Evolutionary conservation across 2,888 invertebrate genomes (phyloP).

Genomic region (Apantesis nais): DNA sequence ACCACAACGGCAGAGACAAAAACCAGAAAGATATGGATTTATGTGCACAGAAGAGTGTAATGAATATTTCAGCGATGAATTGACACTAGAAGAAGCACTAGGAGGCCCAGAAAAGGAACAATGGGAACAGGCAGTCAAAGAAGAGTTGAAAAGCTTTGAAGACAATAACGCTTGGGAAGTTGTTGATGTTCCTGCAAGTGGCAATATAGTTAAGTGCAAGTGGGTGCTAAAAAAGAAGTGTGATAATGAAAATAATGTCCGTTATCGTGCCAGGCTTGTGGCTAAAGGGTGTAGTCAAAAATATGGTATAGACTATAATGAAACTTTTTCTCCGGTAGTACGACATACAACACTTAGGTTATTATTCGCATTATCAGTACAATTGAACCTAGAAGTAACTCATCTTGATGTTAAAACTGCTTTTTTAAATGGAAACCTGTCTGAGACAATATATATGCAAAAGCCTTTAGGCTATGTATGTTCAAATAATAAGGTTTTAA

Average conservation of each 20-base stretch:
- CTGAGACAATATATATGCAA: neutral
- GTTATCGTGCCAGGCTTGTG: conserved; percentile 15
- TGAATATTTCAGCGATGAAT: neutral
- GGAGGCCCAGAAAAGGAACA: conserved; percentile 11
- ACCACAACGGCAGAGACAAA: neutral
- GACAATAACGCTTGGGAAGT: conserved; percentile 17
- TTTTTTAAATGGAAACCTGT: neutral
- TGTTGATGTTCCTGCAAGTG: neutral
- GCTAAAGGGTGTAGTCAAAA: conserved; percentile 6
- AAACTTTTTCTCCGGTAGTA: neutral
- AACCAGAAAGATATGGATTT: conserved; percentile 3
- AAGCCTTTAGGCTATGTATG: neutral
- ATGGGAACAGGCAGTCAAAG: conserved; percentile 17
- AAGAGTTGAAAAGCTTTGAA: conserved; percentile 15
- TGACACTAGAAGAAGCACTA: conserved; percentile 10
- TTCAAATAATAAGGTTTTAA: neutral
- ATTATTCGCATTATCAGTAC: neutral
- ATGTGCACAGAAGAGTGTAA: neutral
- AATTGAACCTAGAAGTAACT: neutral
- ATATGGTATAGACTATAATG: neutral
- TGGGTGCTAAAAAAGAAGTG: conserved; percentile 22
- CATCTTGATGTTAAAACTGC: neutral
- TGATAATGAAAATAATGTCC: neutral
- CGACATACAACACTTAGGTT: neutral
- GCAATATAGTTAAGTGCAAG: conserved; percentile 11